Evolutionary conservation across 2,113 vertebrate species (phyloP), one percentile per base, ranked within the genome.

Genomic region (Turdus rufiventris): DNA sequence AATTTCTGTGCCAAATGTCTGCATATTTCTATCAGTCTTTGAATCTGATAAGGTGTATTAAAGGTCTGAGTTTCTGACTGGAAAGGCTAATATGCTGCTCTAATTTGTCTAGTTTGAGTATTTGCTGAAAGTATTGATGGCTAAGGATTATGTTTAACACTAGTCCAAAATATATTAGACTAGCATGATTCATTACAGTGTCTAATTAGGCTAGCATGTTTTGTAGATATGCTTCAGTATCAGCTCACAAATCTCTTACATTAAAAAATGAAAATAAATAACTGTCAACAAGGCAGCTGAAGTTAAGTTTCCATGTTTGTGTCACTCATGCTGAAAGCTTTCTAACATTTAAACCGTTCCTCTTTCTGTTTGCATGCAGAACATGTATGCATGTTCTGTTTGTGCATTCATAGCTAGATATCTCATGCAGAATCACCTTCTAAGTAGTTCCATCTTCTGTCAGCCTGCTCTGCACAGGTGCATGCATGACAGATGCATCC

Each of bases 211-310:
- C 17, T 60, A 33, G 16, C 5, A 5, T 14, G 3, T 50, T 85
- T 42, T 61, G 23, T 61, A 63, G 34, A 5, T 80, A 15, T 3
- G 16, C 18, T 68, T 91, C 36, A 57, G 33, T 42, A 43, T 80
- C 83, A 65, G 2, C 12, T 14, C 12, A 24, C 0, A 1, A 26
- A 11, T 40, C 2, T 20, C 7, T 24, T 21, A 19, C 4, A 33
- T n/a, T 45, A 50, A 57, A 74, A 57, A 33, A 26, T 14, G 40
- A 33, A 36, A n/a, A 50, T 15, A 47, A 24, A 3, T 3, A 33
- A 8, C 23, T 65, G 3, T 53, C 5, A 4, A 42, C 4, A 78
- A 62, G 15, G 7, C 43, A 50, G 17, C 45, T 14, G 10, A 57
- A 86, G 14, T 40, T 77, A 51, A 21, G 21, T 8, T 65, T 50